Percentiles rank a stretch among this genome's conserved stretches.
phyloP scores from a whole-genome alignment of 2,113 vertebrate genomes.

The Callipepla squamata region DNA sequence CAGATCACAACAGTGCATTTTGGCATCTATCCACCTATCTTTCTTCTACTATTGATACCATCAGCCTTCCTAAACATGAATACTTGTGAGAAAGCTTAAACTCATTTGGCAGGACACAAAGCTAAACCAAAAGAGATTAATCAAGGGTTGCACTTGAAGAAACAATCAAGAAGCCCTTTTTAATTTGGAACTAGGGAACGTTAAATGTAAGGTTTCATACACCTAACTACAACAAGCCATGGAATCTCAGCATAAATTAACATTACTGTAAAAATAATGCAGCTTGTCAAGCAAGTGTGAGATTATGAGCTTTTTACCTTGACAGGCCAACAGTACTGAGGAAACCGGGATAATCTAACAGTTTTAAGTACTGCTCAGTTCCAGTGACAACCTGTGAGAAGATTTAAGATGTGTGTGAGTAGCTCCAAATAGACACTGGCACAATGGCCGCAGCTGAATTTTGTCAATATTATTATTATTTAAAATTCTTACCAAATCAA shows the following conservation, averaged over 20 bases:
- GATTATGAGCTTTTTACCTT: neutral
- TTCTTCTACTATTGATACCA: neutral
- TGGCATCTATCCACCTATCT: neutral
- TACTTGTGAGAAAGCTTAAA: neutral
- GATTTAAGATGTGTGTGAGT: neutral
- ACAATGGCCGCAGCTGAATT: neutral
- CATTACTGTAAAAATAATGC: neutral
- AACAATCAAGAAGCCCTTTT: neutral
- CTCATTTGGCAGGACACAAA: neutral
- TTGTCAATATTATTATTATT: neutral
- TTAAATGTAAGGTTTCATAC: neutral
- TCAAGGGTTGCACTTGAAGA: neutral
- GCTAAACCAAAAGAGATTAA: slow-evolving; percentile 23
- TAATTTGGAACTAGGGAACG: neutral
- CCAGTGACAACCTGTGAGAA: neutral
- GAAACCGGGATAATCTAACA: neutral
- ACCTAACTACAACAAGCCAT: neutral
- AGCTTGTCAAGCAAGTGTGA: neutral
- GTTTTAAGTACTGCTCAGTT: neutral
- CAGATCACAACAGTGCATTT: neutral
- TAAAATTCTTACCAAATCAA: neutral
- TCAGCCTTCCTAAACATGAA: slow-evolving; percentile 26
- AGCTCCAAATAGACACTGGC: neutral
- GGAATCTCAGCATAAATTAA: neutral
- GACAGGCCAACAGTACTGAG: neutral